Evolutionary conservation across 2,797 vertebrate species (phyloP).

Genomic region (Xiphophorus birchmanni): DNA sequence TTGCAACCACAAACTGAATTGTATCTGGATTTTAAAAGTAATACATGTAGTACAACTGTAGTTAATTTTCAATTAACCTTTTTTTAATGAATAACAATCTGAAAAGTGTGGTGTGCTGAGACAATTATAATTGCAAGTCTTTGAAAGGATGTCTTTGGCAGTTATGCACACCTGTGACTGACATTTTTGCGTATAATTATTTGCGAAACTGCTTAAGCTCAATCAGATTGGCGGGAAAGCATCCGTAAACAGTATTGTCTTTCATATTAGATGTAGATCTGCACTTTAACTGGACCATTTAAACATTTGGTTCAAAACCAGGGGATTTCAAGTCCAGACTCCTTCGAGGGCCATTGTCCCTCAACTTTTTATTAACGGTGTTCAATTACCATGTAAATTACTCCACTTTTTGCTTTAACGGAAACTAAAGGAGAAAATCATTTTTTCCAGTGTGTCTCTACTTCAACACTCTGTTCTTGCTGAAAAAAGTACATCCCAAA

Average conservation of each 20-base stretch:
- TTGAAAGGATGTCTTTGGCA: neutral
- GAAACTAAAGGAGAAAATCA: neutral
- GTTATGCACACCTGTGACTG: neutral
- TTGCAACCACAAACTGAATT: neutral
- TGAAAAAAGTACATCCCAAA: neutral
- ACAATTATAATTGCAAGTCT: neutral
- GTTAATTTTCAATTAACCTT: neutral
- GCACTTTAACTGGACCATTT: neutral
- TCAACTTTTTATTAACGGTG: constrained; percentile 27
- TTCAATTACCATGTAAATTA: neutral
- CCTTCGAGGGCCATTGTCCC: too few relatives aligned
- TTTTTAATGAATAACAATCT: neutral
- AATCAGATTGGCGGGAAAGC: neutral
- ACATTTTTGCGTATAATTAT: neutral
- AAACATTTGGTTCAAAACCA: neutral
- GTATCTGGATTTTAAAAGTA: neutral
- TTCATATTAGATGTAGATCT: neutral
- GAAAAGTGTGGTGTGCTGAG: neutral
- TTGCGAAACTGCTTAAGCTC: neutral
- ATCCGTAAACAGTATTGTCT: neutral
- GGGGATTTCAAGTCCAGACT: neutral
- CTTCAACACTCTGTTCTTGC: neutral
- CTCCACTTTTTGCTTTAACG: neutral
- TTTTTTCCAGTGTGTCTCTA: neutral
- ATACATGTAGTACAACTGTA: neutral